phyloP scores from a whole-genome alignment of 2,888 invertebrate species.

The Aspidiotus rigidus region DNA sequence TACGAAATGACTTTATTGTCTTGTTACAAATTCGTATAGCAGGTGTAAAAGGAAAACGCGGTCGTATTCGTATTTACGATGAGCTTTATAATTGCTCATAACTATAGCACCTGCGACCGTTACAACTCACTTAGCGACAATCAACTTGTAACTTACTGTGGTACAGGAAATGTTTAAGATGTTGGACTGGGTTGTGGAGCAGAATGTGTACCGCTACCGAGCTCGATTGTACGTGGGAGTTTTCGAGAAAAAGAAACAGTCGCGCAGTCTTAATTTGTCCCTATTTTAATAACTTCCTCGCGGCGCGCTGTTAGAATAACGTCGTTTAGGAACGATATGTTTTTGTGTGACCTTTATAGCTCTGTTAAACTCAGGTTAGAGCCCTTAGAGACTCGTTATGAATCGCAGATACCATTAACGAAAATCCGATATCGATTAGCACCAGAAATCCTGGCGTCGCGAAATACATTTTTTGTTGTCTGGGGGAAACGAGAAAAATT shows the following conservation, averaged over 20 bases:
- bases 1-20: too few species aligned
- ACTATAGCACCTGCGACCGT: neutral
- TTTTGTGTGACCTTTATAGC: neutral
- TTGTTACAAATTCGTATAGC: neutral
- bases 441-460: too few species aligned
- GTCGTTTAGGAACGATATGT: neutral
- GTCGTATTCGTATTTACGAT: neutral
- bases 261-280: too few species aligned
- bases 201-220: neutral
- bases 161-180: constrained; percentile 2
- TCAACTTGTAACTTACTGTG: neutral
- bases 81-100: constrained; percentile 1
- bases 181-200: neutral
- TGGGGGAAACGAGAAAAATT: too few species aligned
- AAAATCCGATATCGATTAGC: too few species aligned
- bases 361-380: too few species aligned
- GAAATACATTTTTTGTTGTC: too few species aligned
- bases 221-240: neutral
- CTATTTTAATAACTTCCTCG: neutral
- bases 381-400: too few species aligned
- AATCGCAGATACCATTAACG: too few species aligned
- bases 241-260: too few species aligned
- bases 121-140: constrained; percentile 2
- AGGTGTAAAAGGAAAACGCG: neutral
- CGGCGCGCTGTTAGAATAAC: neutral